Conservation (phyloP, 2,888 invertebrate genomes). For the Drosophila tripunctata region DNA sequence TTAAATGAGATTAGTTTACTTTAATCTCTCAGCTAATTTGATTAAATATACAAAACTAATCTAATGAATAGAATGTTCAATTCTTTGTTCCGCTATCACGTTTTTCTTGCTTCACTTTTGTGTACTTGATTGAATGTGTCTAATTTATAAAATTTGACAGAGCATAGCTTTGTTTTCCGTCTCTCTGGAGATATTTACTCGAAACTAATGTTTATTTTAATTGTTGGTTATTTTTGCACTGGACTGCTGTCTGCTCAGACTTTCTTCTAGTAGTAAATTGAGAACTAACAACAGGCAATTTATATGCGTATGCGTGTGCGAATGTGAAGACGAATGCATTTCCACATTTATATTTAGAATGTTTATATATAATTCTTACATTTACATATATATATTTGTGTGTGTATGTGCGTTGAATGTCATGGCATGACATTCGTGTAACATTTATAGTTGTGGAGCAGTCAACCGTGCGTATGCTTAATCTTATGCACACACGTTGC, state of each 20-base stretch:
- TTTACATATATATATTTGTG: not conserved
- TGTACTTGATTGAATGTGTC: conserved; percentile 33
- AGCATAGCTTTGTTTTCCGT: conserved; percentile 13
- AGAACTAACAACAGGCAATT: conserved; percentile 35
- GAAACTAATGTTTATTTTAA: conserved; percentile 33
- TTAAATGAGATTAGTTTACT: no score
- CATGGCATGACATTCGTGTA: conserved; percentile 47
- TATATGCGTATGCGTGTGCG: conserved; percentile 42
- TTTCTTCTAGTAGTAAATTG: conserved; percentile 22
- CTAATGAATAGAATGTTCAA: not conserved
- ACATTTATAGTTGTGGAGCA: conserved; percentile 30
- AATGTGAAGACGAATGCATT: conserved; percentile 15
- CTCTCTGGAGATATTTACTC: conserved; percentile 23
- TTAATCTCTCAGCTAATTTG: not conserved
- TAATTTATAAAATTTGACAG: conserved; percentile 36
- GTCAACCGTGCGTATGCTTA: conserved; percentile 69
- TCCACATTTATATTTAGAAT: conserved; percentile 13
- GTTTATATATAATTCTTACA: conserved; percentile 3
- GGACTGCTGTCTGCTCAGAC: not conserved
- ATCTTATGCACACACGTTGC: conserved; percentile 67
- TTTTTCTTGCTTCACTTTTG: not conserved
- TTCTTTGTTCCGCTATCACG: not conserved
- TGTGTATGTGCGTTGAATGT: conserved; percentile 27
- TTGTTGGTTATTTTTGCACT: conserved; percentile 32
- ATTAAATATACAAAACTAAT: not conserved